phyloP scores from a whole-genome alignment of 2,797 vertebrate genomes.

The Sorex maritimensis region DNA sequence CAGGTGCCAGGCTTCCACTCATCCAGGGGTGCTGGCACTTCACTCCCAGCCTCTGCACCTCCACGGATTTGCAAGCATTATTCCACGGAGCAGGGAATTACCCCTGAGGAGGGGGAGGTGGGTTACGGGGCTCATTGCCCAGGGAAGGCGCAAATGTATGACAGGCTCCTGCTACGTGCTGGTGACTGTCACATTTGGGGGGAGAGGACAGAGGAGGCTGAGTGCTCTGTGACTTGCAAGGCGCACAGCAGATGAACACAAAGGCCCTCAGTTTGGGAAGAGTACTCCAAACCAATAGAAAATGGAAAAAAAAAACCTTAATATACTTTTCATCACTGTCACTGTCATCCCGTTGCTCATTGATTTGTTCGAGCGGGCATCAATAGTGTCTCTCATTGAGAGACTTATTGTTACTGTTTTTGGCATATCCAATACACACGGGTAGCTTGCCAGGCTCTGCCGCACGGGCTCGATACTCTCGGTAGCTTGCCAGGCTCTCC shows the following conservation, averaged over 20 bases:
- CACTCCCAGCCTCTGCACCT: not conserved
- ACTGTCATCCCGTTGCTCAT: too few relatives aligned
- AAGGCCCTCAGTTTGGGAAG: not conserved
- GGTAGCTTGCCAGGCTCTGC: too few relatives aligned
- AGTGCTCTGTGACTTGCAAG: constrained; percentile 7
- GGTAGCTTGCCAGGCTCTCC: too few relatives aligned
- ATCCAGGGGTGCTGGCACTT: not conserved
- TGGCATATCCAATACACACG: too few relatives aligned
- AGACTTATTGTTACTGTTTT: too few relatives aligned
- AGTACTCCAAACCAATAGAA: not conserved
- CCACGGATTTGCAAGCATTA: not conserved
- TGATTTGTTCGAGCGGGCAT: too few relatives aligned
- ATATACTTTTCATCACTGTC: too few relatives aligned
- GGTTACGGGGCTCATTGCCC: not conserved
- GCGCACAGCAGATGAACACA: not conserved
- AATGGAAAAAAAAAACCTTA: not conserved
- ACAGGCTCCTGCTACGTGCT: not conserved
- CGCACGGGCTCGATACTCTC: too few relatives aligned
- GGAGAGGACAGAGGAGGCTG: not conserved
- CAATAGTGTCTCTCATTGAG: too few relatives aligned
- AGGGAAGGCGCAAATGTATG: not conserved
- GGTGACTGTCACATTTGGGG: not conserved
- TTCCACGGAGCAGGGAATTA: not conserved
- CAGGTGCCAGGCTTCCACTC: not conserved
- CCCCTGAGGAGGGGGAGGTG: not conserved